phyloP scores from a whole-genome alignment of 1,140 invertebrate genomes.

The Ceratosolen fusciceps region DNA sequence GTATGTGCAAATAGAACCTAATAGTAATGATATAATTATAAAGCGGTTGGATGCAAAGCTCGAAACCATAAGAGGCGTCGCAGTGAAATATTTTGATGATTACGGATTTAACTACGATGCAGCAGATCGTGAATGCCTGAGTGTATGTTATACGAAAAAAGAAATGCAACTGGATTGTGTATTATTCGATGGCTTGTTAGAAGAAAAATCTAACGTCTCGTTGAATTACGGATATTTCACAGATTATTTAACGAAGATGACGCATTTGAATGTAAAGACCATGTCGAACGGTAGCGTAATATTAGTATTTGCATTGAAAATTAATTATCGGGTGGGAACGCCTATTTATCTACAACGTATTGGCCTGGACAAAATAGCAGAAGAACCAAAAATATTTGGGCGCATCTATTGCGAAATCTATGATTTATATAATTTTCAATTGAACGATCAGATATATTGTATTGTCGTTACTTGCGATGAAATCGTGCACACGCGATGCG shows the following conservation, averaged over 20 bases:
- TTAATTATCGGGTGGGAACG: not conserved
- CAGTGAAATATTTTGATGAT: not conserved
- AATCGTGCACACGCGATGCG: slow-evolving; percentile 18
- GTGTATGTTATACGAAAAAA: not conserved
- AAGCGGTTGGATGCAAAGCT: slow-evolving; percentile 19
- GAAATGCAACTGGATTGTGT: not conserved
- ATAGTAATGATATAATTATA: not conserved
- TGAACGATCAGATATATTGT: slow-evolving; percentile 3
- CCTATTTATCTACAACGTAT: slow-evolving; percentile 30
- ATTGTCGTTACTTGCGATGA: slow-evolving; percentile 22
- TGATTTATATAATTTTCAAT: slow-evolving; percentile 14
- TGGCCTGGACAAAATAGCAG: not conserved
- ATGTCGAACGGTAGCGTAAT: not conserved
- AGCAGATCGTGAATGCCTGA: slow-evolving; percentile 6
- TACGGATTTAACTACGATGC: not conserved
- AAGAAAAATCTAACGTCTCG: not conserved
- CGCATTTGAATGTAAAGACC: not conserved
- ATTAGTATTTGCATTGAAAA: not conserved
- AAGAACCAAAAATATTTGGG: not conserved
- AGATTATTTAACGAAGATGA: not conserved
- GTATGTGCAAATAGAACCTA: not conserved
- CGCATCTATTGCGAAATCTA: slow-evolving; percentile 24
- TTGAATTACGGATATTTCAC: not conserved
- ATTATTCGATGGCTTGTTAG: not conserved
- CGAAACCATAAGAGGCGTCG: not conserved